Percentiles rank a stretch among this genome's conserved stretches.
These are phyloP conservation scores for Toxotes chatareus DNA, from an alignment of 2,113 vertebrate species.

Conservation along the genomic window DNA sequence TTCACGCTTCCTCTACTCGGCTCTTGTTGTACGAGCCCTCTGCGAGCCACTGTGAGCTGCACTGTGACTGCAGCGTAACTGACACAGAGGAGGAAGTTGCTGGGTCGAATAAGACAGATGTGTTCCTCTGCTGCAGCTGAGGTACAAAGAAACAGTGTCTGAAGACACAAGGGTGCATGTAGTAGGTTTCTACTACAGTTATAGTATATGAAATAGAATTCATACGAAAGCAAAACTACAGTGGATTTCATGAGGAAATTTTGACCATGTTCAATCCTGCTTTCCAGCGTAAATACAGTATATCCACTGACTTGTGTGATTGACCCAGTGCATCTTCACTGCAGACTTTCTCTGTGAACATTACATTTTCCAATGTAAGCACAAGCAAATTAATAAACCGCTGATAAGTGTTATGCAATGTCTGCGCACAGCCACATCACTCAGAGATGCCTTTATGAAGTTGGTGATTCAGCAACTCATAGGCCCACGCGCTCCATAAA, in stretches of 20 bases:
- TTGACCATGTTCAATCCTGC: background rate
- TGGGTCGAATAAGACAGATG: background rate
- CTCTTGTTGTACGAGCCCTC: background rate
- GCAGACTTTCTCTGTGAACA: background rate
- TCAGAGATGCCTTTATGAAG: conserved; percentile 10
- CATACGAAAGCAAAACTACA: too few species aligned
- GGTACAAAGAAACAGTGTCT: background rate
- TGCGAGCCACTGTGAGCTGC: background rate
- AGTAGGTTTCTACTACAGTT: background rate
- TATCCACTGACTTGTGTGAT: too few species aligned
- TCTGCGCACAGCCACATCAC: background rate
- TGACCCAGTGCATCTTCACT: background rate
- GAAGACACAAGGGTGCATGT: background rate
- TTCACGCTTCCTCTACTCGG: conserved; percentile 14
- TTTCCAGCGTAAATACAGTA: background rate
- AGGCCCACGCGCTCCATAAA: conserved; percentile 18
- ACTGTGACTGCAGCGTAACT: background rate
- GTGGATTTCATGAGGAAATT: too few species aligned
- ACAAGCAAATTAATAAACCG: background rate
- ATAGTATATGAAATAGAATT: background rate
- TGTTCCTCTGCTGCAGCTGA: background rate
- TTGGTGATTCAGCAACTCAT: conserved; percentile 33
- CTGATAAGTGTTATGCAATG: background rate
- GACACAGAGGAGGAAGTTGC: conserved; percentile 41
- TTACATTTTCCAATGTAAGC: background rate